These are phyloP conservation scores for Hepsetus odoe DNA, from an alignment of 2,113 vertebrate genomes.

Conservation along the genomic window DNA sequence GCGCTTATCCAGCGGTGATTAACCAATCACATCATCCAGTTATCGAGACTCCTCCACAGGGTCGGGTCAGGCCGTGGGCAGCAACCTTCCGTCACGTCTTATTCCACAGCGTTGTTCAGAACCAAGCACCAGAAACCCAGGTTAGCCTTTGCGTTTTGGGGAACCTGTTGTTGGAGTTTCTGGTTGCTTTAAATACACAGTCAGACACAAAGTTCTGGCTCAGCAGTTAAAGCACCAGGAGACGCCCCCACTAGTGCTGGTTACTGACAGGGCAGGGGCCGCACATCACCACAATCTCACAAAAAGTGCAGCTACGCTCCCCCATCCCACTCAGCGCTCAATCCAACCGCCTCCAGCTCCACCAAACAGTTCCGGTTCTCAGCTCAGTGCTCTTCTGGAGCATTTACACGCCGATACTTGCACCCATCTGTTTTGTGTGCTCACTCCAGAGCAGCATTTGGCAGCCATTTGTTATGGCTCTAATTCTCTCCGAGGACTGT, in stretches of 20 bases:
- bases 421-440: constrained; percentile 15
- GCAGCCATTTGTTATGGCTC: neutral
- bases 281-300: neutral
- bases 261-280: neutral
- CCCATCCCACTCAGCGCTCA: neutral
- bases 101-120: too few species aligned
- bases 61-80: too few species aligned
- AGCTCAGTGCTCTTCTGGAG: neutral
- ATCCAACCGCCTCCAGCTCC: neutral
- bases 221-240: too few species aligned
- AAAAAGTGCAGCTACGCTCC: neutral
- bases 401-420: neutral
- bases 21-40: too few species aligned
- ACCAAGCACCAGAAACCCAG: too few species aligned
- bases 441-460: constrained; percentile 12
- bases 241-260: neutral
- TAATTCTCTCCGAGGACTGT: constrained; percentile 26
- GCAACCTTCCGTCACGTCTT: too few species aligned
- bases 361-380: neutral
- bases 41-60: too few species aligned
- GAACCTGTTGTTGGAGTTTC: too few species aligned
- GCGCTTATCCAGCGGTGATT: too few species aligned
- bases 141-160: too few species aligned
- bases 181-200: too few species aligned
- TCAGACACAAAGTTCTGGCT: too few species aligned